phyloP scores from a whole-genome alignment of 2,113 vertebrate species.

The Mellivora capensis region DNA sequence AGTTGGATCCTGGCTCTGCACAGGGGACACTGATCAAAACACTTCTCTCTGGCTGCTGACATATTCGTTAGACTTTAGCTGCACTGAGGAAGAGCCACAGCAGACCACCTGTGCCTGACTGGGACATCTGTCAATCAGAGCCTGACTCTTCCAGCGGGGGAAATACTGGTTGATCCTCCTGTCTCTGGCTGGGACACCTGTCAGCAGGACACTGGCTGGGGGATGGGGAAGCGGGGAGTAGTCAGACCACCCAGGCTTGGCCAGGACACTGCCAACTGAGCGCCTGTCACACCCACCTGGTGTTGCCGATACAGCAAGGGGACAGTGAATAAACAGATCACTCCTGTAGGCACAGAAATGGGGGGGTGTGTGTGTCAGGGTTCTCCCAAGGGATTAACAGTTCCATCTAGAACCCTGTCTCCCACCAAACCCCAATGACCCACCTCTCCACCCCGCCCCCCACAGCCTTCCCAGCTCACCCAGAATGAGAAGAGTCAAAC shows the following conservation, averaged over 20 bases:
- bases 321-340: conserved; percentile 90
- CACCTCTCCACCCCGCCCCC: neutral
- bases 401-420: neutral
- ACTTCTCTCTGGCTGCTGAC: neutral
- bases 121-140: neutral
- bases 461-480: conserved; percentile 79
- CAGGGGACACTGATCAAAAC: neutral
- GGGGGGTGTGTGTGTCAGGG: neutral
- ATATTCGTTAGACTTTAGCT: neutral
- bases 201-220: neutral
- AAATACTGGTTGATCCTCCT: neutral
- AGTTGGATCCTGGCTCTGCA: neutral
- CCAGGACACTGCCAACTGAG: neutral
- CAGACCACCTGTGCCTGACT: neutral
- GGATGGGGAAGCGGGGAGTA: rapidly evolving
- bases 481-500: conserved; percentile 91
- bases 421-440: neutral
- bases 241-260: neutral
- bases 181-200: neutral
- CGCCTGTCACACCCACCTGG: conserved; percentile 82
- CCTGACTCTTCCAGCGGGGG: neutral
- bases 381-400: neutral
- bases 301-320: conserved; percentile 90
- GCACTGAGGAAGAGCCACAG: neutral
- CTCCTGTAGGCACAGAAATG: conserved; percentile 79